Conservation (phyloP, 2,113 vertebrate species). For the Nicator chloris region DNA sequence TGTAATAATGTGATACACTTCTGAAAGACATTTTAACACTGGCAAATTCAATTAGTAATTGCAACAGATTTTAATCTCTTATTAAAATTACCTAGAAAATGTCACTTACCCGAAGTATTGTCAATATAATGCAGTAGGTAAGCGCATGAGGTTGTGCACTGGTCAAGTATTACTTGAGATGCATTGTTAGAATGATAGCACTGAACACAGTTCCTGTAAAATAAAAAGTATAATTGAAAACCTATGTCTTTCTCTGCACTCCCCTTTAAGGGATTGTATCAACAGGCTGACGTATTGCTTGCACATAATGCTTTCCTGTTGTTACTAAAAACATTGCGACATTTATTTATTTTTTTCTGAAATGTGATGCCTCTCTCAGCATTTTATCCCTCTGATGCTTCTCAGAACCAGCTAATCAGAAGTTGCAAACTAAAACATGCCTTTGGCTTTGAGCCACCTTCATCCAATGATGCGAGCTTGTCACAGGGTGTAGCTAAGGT, state of each 20-base stretch:
- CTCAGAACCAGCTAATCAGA: neutral
- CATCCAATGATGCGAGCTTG: neutral
- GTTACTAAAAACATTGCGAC: neutral
- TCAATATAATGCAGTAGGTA: conserved; percentile 75
- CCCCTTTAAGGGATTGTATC: neutral
- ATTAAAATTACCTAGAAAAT: neutral
- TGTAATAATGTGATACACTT: neutral
- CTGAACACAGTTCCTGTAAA: conserved; percentile 83
- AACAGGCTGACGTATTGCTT: neutral
- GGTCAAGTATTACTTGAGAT: conserved; percentile 65
- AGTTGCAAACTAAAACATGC: neutral
- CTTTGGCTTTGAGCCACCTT: neutral
- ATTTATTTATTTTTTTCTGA: conserved; percentile 28
- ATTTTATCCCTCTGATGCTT: neutral
- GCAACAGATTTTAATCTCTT: neutral
- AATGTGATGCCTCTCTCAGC: neutral
- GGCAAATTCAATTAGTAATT: neutral
- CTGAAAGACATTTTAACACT: neutral
- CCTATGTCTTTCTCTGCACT: neutral
- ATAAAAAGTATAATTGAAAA: conserved; percentile 22
- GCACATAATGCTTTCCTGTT: neutral
- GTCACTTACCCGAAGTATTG: conserved; percentile 77
- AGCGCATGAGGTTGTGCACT: conserved; percentile 83
- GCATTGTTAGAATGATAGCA: conserved; percentile 82
- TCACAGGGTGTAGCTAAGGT: neutral